Evolutionary conservation across 2,888 invertebrate species (phyloP).

Genomic region (Troides helena): DNA sequence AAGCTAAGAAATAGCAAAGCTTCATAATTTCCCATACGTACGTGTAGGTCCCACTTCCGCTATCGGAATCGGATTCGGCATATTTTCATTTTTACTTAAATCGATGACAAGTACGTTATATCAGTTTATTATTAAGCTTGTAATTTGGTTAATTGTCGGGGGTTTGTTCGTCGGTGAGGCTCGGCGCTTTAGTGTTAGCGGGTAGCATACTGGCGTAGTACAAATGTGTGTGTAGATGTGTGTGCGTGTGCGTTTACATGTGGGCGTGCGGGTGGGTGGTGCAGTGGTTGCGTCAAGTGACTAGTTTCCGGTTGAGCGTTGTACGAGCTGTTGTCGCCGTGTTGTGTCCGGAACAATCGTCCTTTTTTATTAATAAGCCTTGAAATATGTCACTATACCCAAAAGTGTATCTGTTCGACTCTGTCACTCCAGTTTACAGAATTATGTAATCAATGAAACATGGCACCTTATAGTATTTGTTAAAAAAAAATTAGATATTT

Average conservation of each 20-base stretch:
- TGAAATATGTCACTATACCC: too few relatives aligned
- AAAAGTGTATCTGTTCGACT: not conserved
- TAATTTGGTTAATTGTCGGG: conserved; percentile 42
- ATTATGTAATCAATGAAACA: not conserved
- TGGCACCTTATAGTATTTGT: not conserved
- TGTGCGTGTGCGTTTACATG: conserved; percentile 35
- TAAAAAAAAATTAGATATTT: not conserved
- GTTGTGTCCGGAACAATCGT: conserved; percentile 12
- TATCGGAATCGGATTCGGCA: conserved; percentile 49
- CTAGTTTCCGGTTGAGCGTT: conserved; percentile 32
- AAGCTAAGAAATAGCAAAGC: conserved; percentile 30
- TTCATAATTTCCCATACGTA: conserved; percentile 49
- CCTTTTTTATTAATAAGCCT: not conserved
- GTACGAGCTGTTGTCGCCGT: conserved; percentile 16
- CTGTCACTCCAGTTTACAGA: not conserved
- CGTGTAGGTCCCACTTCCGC: conserved; percentile 34
- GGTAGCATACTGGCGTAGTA: conserved; percentile 76
- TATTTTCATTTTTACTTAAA: conserved; percentile 47
- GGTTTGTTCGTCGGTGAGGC: conserved; percentile 57
- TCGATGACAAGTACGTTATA: conserved; percentile 60
- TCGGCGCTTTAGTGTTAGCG: conserved; percentile 53
- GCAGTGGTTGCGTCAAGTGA: conserved; percentile 35
- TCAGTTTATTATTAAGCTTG: conserved; percentile 48
- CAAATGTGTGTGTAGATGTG: conserved; percentile 67
- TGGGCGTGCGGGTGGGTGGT: conserved; percentile 23